Evolutionary conservation across 2,888 invertebrate species (phyloP).

Genomic region (Augiades crinisus): DNA sequence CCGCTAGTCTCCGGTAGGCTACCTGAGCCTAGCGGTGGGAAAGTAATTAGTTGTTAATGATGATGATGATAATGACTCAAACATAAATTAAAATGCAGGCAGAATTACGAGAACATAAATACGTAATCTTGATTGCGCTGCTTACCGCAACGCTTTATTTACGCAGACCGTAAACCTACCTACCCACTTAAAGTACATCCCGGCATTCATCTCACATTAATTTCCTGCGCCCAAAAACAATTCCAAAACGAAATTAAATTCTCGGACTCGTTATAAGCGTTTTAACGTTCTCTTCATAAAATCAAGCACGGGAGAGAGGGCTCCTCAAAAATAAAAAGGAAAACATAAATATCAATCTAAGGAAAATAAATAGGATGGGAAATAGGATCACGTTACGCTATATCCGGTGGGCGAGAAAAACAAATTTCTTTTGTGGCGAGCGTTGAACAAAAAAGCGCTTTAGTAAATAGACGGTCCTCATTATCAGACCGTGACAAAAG

Average conservation of each 20-base stretch:
- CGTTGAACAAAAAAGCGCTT: conserved; percentile 30
- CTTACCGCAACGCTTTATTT: conserved; percentile 5
- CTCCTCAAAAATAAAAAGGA: conserved; percentile 23
- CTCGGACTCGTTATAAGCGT: neutral
- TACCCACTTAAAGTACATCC: neutral
- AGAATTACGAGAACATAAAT: too few relatives aligned
- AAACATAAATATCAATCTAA: conserved; percentile 36
- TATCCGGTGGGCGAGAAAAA: conserved; percentile 35
- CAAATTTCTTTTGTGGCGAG: conserved; percentile 29
- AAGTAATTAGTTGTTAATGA: too few relatives aligned
- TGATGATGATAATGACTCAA: too few relatives aligned
- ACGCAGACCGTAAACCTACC: neutral
- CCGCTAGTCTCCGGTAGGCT: too few relatives aligned
- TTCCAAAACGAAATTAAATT: conserved; percentile 10
- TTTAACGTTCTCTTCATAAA: neutral
- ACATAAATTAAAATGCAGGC: too few relatives aligned
- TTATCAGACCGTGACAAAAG: conserved; percentile 45
- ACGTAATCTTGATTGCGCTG: too few relatives aligned
- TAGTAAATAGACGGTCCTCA: conserved; percentile 37
- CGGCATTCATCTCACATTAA: conserved; percentile 9
- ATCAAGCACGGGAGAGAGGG: neutral
- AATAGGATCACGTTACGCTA: conserved; percentile 40
- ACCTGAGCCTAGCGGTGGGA: too few relatives aligned
- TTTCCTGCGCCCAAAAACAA: conserved; percentile 1
- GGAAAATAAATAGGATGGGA: conserved; percentile 33